phyloP scores from a whole-genome alignment of 2,797 vertebrate genomes.

The Gouania willdenowi region DNA sequence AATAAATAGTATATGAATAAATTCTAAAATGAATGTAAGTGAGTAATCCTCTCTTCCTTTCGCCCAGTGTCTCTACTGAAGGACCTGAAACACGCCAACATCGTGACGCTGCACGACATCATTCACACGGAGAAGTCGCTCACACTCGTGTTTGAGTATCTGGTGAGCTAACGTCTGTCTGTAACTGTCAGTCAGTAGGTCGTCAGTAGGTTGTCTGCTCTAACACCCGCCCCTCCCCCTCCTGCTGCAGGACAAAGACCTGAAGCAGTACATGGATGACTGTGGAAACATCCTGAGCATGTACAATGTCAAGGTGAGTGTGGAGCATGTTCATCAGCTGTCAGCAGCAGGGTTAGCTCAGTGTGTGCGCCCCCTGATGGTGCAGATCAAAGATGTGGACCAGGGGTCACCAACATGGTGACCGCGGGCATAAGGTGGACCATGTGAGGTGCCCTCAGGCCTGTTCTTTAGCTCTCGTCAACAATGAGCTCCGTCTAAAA shows the following conservation, averaged over 20 bases:
- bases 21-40: too few species aligned
- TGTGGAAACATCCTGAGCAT: conserved; percentile 97
- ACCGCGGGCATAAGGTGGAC: too few species aligned
- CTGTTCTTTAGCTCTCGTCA: too few species aligned
- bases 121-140: conserved; percentile 95
- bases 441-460: too few species aligned
- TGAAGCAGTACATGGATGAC: conserved; percentile 97
- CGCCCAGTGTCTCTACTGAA: conserved; percentile 89
- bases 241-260: conserved; percentile 87
- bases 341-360: too few species aligned
- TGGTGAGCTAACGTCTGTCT: conserved; percentile 81
- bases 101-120: conserved; percentile 94
- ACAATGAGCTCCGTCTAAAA: too few species aligned
- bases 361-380: conserved; percentile 61
- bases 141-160: conserved; percentile 95
- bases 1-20: too few species aligned
- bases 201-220: background rate
- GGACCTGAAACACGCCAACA: conserved; percentile 96
- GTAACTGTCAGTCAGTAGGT: too few species aligned
- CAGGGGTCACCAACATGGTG: too few species aligned
- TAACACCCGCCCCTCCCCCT: conserved; percentile 1
- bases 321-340: conserved; percentile 26
- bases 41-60: background rate
- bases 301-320: conserved; percentile 92
- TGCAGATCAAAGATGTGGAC: too few species aligned